A percentile compares a stretch with the other conserved stretches of the same genome.
Evolutionary conservation across 2,113 vertebrate species (phyloP).

Genomic region (Entomyzon cyanotis): DNA sequence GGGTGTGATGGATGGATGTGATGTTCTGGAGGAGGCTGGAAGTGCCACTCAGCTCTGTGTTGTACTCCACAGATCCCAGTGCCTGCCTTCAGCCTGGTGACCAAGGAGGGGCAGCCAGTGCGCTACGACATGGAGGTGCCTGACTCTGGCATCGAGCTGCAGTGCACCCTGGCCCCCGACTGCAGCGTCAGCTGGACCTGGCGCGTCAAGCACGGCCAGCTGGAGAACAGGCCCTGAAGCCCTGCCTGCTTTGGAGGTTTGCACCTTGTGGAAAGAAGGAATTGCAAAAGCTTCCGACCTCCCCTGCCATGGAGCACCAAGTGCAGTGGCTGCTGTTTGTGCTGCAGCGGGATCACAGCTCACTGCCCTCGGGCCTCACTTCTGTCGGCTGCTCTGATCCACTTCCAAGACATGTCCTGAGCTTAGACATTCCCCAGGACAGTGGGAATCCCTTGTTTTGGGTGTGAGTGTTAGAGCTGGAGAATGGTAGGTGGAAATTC

Average conservation of each 20-base stretch:
- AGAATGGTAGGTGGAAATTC: neutral
- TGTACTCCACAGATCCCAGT: constrained; percentile 83
- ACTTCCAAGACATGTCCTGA: constrained; percentile 4
- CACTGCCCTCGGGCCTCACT: neutral
- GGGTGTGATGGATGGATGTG: neutral
- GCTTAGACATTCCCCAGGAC: neutral
- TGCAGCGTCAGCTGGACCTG: constrained; percentile 85
- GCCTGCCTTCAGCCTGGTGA: constrained; percentile 87
- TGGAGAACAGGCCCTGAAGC: constrained; percentile 78
- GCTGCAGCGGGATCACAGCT: constrained; percentile 1
- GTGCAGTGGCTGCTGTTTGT: neutral
- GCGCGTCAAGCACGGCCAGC: constrained; percentile 85
- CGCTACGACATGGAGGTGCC: constrained; percentile 85
- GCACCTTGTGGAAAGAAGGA: constrained; percentile 4
- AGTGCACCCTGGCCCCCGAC: constrained; percentile 87
- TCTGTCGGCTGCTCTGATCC: neutral
- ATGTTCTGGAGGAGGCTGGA: neutral
- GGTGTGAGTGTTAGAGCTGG: constrained; percentile 26
- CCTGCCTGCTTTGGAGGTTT: neutral
- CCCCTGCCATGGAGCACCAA: neutral
- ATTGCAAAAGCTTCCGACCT: constrained; percentile 27
- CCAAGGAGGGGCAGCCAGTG: constrained; percentile 80
- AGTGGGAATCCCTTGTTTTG: constrained; percentile 1
- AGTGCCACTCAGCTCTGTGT: neutral
- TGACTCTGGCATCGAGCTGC: constrained; percentile 84